phyloP scores from a whole-genome alignment of 2,113 vertebrate species.

The Strix aluco region DNA sequence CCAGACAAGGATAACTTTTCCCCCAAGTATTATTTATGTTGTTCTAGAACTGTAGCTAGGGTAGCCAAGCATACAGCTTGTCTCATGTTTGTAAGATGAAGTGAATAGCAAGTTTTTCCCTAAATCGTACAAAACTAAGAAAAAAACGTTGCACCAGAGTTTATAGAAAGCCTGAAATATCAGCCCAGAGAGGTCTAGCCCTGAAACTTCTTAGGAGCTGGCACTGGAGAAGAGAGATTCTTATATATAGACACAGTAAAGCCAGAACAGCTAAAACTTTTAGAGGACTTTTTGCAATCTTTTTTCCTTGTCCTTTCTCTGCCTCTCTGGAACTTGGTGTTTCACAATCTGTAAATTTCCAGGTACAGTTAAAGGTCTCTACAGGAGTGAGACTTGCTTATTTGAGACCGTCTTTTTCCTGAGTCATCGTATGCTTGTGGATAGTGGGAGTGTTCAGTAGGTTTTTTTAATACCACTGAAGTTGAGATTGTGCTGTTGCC shows the following conservation, averaged over 20 bases:
- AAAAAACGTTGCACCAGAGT: neutral
- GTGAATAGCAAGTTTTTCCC: neutral
- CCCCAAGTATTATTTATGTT: neutral
- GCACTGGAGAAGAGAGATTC: neutral
- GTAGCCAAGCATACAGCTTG: neutral
- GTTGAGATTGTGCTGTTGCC: neutral
- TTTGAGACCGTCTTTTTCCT: neutral
- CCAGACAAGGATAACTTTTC: neutral
- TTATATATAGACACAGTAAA: neutral
- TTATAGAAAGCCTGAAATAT: neutral
- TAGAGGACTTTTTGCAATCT: neutral
- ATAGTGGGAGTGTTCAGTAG: neutral
- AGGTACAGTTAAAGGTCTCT: neutral
- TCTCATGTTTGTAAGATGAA: neutral
- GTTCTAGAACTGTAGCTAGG: neutral
- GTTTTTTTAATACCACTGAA: neutral
- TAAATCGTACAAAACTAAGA: neutral
- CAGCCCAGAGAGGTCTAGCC: neutral
- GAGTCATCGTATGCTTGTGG: rapidly evolving
- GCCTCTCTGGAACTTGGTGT: neutral
- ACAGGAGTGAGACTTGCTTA: neutral
- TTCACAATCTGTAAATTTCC: neutral
- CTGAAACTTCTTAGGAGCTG: neutral
- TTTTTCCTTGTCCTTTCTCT: neutral
- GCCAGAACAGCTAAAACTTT: neutral